Evolutionary conservation across 2,113 vertebrate genomes (phyloP).

Genomic region (Phylloscopus whistleri): DNA sequence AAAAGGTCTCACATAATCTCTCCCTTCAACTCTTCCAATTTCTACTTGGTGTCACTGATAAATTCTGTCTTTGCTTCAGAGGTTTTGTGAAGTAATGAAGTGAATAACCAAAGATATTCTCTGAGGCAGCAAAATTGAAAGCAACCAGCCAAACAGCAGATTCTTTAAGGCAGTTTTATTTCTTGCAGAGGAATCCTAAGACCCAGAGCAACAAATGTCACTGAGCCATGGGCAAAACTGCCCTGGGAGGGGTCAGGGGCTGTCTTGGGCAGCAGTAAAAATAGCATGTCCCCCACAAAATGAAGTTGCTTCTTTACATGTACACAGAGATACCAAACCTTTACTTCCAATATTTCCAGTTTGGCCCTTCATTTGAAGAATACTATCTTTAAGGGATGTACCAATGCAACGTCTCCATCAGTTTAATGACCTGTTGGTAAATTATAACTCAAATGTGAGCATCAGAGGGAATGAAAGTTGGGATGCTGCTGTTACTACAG

Average conservation of each 20-base stretch:
- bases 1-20: slow-evolving; percentile 6
- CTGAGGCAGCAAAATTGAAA: not conserved
- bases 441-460: not conserved
- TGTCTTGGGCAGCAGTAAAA: accelerated
- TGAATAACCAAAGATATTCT: not conserved
- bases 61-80: not conserved
- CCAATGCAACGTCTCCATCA: not conserved
- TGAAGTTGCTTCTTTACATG: not conserved
- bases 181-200: not conserved
- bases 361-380: not conserved
- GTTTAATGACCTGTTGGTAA: not conserved
- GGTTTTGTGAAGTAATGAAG: not conserved
- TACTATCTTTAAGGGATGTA: not conserved
- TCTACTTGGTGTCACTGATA: not conserved
- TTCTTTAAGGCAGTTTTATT: not conserved
- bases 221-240: not conserved
- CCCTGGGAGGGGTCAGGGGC: not conserved
- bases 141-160: not conserved
- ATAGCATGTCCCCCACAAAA: not conserved
- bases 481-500: not conserved
- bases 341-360: not conserved
- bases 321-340: not conserved
- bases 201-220: not conserved
- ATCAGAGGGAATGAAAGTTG: not conserved
- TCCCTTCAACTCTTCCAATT: not conserved